Evolutionary conservation across 1,140 invertebrate genomes (phyloP).

Genomic region (Tetramorium simillimum): DNA sequence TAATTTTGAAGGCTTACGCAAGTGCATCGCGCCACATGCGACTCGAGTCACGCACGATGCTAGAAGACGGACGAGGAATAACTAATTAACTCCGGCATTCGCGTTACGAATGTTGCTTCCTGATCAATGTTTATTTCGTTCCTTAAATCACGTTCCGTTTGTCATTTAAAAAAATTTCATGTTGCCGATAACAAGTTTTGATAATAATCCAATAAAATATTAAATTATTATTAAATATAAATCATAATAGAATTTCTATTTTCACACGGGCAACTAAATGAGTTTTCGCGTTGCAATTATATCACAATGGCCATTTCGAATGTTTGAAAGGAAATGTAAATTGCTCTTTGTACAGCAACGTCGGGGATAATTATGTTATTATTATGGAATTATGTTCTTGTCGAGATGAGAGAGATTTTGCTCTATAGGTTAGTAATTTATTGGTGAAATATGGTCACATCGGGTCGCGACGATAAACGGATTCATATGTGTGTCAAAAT

Average conservation of each 20-base stretch:
- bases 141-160: background rate
- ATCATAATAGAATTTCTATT: background rate
- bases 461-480: constrained; percentile 41
- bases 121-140: background rate
- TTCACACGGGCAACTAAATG: background rate
- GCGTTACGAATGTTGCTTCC: background rate
- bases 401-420: constrained; percentile 47
- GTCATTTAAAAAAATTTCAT: background rate
- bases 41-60: constrained; percentile 49
- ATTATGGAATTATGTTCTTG: constrained; percentile 42
- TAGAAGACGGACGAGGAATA: constrained; percentile 42
- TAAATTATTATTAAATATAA: background rate
- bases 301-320: constrained; percentile 42
- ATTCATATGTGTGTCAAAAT: constrained; percentile 43
- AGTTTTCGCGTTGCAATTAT: constrained; percentile 20
- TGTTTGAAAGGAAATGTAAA: constrained; percentile 45
- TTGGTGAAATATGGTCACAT: constrained; percentile 51
- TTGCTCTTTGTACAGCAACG: constrained; percentile 25
- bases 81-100: constrained; percentile 15
- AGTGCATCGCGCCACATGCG: constrained; percentile 49
- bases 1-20: constrained; percentile 60
- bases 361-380: constrained; percentile 46
- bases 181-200: background rate
- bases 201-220: background rate
- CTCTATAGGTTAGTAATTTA: constrained; percentile 48